phyloP scores from a whole-genome alignment of 2,888 invertebrate species.

The Pyralis farinalis region DNA sequence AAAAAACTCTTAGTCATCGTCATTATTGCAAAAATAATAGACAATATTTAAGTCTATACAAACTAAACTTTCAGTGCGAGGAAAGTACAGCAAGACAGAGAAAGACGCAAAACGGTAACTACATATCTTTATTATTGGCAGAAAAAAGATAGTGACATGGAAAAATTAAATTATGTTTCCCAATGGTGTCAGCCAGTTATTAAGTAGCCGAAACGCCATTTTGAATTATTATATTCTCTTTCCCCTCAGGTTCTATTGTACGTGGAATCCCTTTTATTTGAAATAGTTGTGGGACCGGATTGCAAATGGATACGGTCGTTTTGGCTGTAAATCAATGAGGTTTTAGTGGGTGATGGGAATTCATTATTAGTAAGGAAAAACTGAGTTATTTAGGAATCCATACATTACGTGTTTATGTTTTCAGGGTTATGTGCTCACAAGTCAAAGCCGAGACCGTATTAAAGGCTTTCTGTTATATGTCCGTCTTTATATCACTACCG shows the following conservation, averaged over 20 bases:
- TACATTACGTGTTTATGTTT: too few species aligned
- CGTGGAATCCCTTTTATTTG: conserved; percentile 72
- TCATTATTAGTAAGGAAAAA: neutral
- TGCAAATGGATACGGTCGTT: conserved; percentile 53
- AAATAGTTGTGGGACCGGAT: conserved; percentile 64
- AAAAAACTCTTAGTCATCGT: too few species aligned
- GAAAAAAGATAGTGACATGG: conserved; percentile 45
- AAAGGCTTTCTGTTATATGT: too few species aligned
- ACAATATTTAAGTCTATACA: too few species aligned
- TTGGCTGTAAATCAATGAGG: neutral
- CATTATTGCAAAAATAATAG: too few species aligned
- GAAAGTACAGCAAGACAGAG: conserved; percentile 50
- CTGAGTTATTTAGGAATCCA: too few species aligned
- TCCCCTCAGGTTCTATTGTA: conserved; percentile 69
- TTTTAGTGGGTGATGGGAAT: neutral
- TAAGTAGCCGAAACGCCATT: conserved; percentile 81
- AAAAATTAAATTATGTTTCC: conserved; percentile 82
- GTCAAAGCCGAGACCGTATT: too few species aligned
- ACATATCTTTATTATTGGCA: conserved; percentile 24
- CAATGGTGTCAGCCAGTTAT: conserved; percentile 82
- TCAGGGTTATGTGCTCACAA: too few species aligned
- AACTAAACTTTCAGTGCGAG: conserved; percentile 46
- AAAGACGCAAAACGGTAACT: conserved; percentile 48
- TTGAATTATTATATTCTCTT: conserved; percentile 78
- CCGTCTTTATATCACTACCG: too few species aligned